Base-by-base conservation (phyloP, 1,140 invertebrate species). In the Drosophila littoralis region DNA sequence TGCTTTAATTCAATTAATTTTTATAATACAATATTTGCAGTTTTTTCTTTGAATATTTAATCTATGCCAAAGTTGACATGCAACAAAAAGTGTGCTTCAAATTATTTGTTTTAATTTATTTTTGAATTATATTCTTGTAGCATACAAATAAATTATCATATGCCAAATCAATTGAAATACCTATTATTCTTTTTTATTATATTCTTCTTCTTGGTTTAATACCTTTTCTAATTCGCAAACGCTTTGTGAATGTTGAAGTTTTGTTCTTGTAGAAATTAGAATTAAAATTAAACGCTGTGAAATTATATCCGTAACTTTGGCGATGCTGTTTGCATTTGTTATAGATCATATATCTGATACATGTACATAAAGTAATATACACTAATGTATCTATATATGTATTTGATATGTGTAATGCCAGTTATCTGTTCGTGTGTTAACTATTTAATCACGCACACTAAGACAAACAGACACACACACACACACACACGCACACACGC, bases 201-300 rank as follows among this genome's bases (percentile, higher is more conserved):
- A 32, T 42, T 7, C 50, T 50, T 60, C 32, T 61, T 17, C 36
- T 57, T 52, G 67, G 50, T 1, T 28, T 33, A 82, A 88, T 88
- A 88, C 84, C 83, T 88, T 88, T 88, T 89, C 79, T 79, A 80
- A 88, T 83, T 86, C 78, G 65, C 43, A 58, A 60, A 73, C 51
- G 33, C 66, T 78, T 64, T 57, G 33, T 43, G n/a, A 0, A 38
- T 74, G 57, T 40, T 48, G n/a, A 13, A 28, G 9, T 46, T 72
- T 55, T 75, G 69, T 83, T 79, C 38, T 76, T 58, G 17, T 64
- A 43, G 50, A 66, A 76, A 71, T 51, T 63, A 67, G 73, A 81
- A 70, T 57, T 50, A 54, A 77, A 78, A 66, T 69, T 66, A 83
- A 83, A 78, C 67, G 77, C 50, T 75, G 82, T 80, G 67, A 71